Evolutionary conservation across 2,113 vertebrate species (phyloP).

Genomic region (Felis catus): DNA sequence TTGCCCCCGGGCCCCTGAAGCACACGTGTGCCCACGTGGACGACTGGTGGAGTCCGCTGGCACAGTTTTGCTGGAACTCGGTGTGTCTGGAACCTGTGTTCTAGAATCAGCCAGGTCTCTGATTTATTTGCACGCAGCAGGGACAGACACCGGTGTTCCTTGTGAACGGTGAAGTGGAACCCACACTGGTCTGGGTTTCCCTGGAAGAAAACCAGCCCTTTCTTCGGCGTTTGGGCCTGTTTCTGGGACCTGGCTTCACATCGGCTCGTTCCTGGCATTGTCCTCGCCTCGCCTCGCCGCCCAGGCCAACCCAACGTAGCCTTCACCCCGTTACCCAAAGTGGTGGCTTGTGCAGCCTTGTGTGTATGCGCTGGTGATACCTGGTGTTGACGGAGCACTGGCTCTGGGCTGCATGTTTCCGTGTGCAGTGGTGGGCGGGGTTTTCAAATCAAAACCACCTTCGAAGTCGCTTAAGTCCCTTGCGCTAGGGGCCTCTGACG

Average conservation of each 20-base stretch:
- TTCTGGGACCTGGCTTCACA: neutral
- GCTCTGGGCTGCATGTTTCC: neutral
- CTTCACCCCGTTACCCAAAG: fast-evolving
- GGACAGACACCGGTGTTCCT: neutral
- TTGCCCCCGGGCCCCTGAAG: fast-evolving
- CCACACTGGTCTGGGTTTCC: fast-evolving
- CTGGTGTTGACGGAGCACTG: fast-evolving
- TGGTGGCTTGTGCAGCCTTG: neutral
- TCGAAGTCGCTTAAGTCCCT: neutral
- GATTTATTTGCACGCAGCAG: no score
- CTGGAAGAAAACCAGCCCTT: fast-evolving
- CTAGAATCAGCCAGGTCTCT: fast-evolving
- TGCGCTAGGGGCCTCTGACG: neutral
- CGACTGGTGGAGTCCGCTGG: fast-evolving
- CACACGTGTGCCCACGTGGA: fast-evolving
- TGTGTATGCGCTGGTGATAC: fast-evolving
- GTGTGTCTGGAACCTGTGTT: fast-evolving
- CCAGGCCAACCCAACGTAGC: fast-evolving
- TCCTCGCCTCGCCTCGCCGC: fast-evolving
- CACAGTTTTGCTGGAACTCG: fast-evolving
- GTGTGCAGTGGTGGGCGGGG: fast-evolving
- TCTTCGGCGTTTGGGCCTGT: neutral
- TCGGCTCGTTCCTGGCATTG: fast-evolving
- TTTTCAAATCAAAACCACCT: neutral
- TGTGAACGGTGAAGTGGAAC: fast-evolving